A percentile compares a stretch with the other conserved stretches of the same genome.
These are phyloP conservation scores for Protobothrops flavoviridis DNA, from an alignment of 2,113 vertebrate species.

Conservation along the genomic window DNA sequence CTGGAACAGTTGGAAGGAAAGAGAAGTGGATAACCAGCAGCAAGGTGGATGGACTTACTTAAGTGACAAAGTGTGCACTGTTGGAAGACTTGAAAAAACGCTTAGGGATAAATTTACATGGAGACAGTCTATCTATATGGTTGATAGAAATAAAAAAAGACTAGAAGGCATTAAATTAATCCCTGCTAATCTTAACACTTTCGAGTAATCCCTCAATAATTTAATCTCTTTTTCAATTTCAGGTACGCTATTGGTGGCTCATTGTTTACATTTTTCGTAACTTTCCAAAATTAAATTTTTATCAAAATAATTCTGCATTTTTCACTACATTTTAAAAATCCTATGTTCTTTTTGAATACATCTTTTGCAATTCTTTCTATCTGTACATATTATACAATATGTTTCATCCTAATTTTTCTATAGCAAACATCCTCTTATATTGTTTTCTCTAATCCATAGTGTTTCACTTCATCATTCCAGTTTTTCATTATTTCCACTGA, in stretches of 20 bases:
- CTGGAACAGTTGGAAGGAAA: background rate
- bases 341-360: background rate
- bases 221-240: background rate
- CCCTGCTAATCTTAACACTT: background rate
- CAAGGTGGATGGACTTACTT: background rate
- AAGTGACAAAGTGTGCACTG: background rate
- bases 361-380: background rate
- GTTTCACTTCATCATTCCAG: no score
- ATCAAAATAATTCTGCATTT: background rate
- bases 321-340: background rate
- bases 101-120: background rate
- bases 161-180: background rate
- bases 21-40: background rate
- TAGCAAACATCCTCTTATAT: background rate
- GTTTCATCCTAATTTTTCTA: background rate
- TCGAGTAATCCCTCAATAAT: background rate
- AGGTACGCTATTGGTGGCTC: background rate
- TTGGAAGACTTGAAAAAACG: background rate
- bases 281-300: background rate
- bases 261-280: background rate
- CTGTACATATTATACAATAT: background rate
- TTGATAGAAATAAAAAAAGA: background rate
- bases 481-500: no score
- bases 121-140: background rate
- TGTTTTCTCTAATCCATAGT: background rate